These are phyloP conservation scores for Dermochelys coriacea DNA, from an alignment of 2,797 vertebrate species.

Conservation along the genomic window DNA sequence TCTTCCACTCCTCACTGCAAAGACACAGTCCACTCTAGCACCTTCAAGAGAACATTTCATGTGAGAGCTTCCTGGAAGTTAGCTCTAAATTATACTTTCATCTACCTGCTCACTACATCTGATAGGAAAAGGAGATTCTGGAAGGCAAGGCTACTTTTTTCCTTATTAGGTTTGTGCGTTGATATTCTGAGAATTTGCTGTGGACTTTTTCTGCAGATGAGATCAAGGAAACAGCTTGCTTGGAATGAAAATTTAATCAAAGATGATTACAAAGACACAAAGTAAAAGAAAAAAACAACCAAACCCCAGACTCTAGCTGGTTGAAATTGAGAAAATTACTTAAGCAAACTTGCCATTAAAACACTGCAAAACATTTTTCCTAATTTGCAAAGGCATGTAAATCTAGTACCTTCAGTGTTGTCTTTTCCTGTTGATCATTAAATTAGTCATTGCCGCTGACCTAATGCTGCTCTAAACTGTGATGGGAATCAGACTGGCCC, in stretches of 20 bases:
- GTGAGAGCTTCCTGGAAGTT: background rate
- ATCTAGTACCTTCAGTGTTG: background rate
- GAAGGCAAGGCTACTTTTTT: background rate
- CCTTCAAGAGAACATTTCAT: background rate
- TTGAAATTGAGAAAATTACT: accelerated
- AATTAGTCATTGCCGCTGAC: background rate
- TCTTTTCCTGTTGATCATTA: background rate
- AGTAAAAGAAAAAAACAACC: background rate
- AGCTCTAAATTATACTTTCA: background rate
- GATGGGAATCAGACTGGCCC: background rate
- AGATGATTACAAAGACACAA: background rate
- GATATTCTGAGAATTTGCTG: background rate
- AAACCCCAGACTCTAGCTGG: background rate
- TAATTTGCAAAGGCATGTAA: background rate
- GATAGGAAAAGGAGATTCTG: background rate
- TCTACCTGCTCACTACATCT: background rate
- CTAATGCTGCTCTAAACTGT: background rate
- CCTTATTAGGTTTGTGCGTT: background rate
- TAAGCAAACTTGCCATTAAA: accelerated
- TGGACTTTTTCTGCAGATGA: background rate
- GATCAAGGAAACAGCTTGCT: accelerated
- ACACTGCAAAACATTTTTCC: background rate
- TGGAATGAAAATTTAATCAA: background rate
- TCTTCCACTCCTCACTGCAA: background rate
- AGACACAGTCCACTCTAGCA: background rate